Base-by-base conservation (phyloP, 2,888 invertebrate genomes). In the Oxystoma pomonae region DNA sequence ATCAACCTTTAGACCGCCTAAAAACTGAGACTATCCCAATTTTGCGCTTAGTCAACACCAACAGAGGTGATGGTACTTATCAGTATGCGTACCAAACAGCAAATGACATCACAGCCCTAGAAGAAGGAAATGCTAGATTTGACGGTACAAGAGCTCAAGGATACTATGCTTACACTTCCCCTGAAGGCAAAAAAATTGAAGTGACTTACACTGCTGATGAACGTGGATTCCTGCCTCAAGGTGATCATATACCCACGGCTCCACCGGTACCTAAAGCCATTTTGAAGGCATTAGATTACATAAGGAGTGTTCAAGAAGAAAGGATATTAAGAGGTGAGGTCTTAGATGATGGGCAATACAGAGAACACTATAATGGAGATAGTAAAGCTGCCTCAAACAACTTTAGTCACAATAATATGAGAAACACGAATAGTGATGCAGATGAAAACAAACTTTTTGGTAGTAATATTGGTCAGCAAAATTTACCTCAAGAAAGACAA, bases 191-290 rank as follows among this genome's bases (percentile, higher is more conserved):
- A 64, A 72, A 68, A 61, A 70, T 72, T 55, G 67, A 85, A 68
- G 74, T 90, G 63, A 80, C 82, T 0, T 90, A 90, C 79, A 78
- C 85, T 19, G 89, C 90, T 60, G 85, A 90, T 73, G 89, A 90
- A 76, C 88, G 88, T 69, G 89, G 89, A 60, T 88, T 82, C 82
- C 86, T 86, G 74, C 86, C 88, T 5, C 83, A 81, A 71, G 86
- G 86, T 16, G 81, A 81, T 19, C 86, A 86, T 68, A 75, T 87
- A 0, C 86, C 86, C 49, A 86, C 85, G 1, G 83, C 89, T 49
- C 89, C 87, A 51, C 89, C 89, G 65, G 85, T 88, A 64, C 89
- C 89, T 56, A 85, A 82, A 65, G 86, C 84, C 61, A 89, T 89
- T 55, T 61, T 68, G 55, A 68, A 63, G 57, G 67, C 68, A 19